These are phyloP conservation scores for Eupsilia transversa DNA, from an alignment of 2,888 invertebrate genomes.

Conservation along the genomic window DNA sequence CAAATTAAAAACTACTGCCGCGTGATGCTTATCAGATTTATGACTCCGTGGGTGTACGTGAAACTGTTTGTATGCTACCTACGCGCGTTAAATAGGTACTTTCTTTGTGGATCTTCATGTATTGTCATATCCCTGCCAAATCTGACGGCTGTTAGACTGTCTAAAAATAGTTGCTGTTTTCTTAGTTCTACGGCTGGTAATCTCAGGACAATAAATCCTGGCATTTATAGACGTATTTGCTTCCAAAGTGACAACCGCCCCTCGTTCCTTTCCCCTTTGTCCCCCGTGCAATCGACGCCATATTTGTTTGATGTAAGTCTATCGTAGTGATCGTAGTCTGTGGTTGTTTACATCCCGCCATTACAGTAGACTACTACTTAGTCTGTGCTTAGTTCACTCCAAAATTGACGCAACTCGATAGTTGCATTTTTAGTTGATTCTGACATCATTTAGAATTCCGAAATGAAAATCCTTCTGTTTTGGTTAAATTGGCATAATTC, in stretches of 20 bases:
- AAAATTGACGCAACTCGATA: neutral
- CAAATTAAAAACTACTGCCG: constrained; percentile 65
- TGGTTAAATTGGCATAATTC: too few relatives aligned
- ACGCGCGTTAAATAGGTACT: constrained; percentile 45
- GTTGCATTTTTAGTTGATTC: neutral
- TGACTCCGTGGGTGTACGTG: constrained; percentile 47
- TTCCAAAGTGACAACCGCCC: too few relatives aligned
- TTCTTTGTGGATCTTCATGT: constrained; percentile 48
- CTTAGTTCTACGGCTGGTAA: too few relatives aligned
- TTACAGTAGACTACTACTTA: too few relatives aligned
- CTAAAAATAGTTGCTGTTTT: neutral
- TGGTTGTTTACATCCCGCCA: too few relatives aligned
- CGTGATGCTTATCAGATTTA: constrained; percentile 45
- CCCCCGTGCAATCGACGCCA: too few relatives aligned
- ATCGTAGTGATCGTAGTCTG: too few relatives aligned
- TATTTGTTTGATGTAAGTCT: too few relatives aligned
- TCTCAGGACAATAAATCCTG: too few relatives aligned
- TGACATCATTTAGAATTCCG: neutral
- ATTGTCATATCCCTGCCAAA: constrained; percentile 8
- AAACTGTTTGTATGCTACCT: constrained; percentile 30
- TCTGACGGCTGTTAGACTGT: neutral
- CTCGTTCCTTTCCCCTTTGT: too few relatives aligned
- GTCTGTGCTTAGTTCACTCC: too few relatives aligned
- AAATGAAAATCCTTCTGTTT: neutral
- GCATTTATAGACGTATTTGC: too few relatives aligned